Conservation (phyloP, 2,113 vertebrate genomes). For the Conger conger region DNA sequence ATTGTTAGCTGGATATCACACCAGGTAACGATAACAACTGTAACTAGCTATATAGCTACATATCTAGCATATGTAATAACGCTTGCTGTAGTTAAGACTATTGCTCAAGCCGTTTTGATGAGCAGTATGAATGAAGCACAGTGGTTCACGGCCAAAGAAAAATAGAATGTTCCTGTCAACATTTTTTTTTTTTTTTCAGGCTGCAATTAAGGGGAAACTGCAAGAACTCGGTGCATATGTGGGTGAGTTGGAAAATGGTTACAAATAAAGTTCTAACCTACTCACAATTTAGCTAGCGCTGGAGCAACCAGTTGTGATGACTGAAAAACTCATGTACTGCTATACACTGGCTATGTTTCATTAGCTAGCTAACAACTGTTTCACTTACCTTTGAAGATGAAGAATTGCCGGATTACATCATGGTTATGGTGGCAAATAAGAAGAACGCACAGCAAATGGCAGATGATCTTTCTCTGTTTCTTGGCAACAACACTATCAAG, state of each 20-base stretch:
- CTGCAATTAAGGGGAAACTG: conserved; percentile 94
- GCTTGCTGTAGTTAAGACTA: no score
- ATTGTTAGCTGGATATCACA: no score
- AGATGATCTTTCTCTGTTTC: conserved; percentile 93
- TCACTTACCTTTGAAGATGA: conserved; percentile 72
- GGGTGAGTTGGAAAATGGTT: conserved; percentile 73
- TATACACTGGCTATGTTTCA: neutral
- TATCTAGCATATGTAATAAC: no score
- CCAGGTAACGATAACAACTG: no score
- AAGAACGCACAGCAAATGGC: conserved; percentile 97
- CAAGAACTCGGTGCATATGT: conserved; percentile 96
- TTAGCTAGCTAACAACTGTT: neutral
- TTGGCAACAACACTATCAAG: conserved; percentile 94
- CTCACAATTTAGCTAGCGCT: neutral
- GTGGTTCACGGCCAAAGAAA: neutral
- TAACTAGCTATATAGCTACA: neutral
- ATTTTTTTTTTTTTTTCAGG: conserved; percentile 63
- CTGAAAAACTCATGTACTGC: neutral
- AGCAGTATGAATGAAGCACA: neutral
- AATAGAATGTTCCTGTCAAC: neutral
- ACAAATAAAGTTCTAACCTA: neutral
- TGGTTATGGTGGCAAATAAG: conserved; percentile 99
- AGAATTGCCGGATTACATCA: conserved; percentile 97
- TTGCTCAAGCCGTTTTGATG: no score
- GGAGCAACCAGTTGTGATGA: no score